Conservation (phyloP, 2,888 invertebrate species). For the Morpho deidamia region DNA sequence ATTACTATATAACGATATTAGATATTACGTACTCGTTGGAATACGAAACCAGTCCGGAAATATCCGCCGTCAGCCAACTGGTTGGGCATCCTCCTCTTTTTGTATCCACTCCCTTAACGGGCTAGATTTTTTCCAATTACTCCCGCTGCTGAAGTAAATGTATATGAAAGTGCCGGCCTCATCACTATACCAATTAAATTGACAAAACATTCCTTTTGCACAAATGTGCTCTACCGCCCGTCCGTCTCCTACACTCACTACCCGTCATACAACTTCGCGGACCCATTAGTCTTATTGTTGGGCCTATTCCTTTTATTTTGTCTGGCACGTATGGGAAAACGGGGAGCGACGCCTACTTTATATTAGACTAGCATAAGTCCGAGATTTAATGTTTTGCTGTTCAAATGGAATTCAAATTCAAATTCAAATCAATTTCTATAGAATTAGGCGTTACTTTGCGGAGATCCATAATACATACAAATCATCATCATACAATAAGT, state of each 20-base stretch:
- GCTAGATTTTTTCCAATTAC: slow-evolving; percentile 62
- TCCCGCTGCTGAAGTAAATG: slow-evolving; percentile 48
- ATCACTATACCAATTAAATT: slow-evolving; percentile 42
- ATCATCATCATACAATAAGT: no score
- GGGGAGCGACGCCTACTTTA: no score
- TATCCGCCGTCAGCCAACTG: slow-evolving; percentile 20
- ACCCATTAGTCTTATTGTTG: slow-evolving; percentile 18
- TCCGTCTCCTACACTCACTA: slow-evolving; percentile 19
- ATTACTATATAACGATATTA: no score
- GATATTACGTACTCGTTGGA: background rate
- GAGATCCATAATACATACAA: no score
- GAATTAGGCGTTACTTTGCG: no score
- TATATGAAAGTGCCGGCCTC: slow-evolving; percentile 36
- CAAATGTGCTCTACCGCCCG: slow-evolving; percentile 24
- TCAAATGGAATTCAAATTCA: no score
- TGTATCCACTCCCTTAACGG: slow-evolving; percentile 23
- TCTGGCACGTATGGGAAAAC: slow-evolving; percentile 17
- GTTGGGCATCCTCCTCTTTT: slow-evolving; percentile 25
- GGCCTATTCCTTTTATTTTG: slow-evolving; percentile 15
- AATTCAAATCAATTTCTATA: no score
- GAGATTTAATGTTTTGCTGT: no score
- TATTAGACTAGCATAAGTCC: no score
- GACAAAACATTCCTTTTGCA: slow-evolving; percentile 44
- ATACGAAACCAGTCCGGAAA: background rate
- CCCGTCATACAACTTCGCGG: slow-evolving; percentile 16